Percentiles rank a stretch among this genome's conserved stretches.
These are phyloP conservation scores for Leptogaster cylindrica DNA, from an alignment of 2,888 invertebrate genomes.

Conservation along the genomic window DNA sequence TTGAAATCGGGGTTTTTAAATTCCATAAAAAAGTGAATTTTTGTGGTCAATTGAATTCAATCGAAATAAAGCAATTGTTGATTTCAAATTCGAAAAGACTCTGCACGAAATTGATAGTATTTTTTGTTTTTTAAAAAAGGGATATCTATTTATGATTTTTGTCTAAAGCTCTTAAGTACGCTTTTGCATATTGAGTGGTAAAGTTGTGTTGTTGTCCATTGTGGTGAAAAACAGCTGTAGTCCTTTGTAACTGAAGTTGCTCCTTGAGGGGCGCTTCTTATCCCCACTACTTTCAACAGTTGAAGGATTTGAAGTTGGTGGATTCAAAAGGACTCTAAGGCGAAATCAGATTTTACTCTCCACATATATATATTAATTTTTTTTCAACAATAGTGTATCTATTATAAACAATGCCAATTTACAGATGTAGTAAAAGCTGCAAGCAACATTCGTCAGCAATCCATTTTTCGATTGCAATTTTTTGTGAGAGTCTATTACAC, in stretches of 20 bases:
- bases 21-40: too few species aligned
- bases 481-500: slow-evolving; percentile 29
- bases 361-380: background rate
- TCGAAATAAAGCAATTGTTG: too few species aligned
- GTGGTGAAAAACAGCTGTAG: slow-evolving; percentile 24
- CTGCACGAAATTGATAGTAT: too few species aligned
- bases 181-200: slow-evolving; percentile 37
- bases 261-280: background rate
- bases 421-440: slow-evolving; percentile 1
- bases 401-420: slow-evolving; percentile 21
- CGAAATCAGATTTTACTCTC: background rate
- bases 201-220: slow-evolving; percentile 22
- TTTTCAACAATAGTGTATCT: background rate
- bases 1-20: too few species aligned
- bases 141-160: too few species aligned
- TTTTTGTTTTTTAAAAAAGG: too few species aligned
- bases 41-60: too few species aligned
- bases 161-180: slow-evolving; percentile 27
- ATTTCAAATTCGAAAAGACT: too few species aligned
- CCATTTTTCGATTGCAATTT: background rate
- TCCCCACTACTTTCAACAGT: background rate
- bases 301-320: slow-evolving; percentile 7
- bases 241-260: slow-evolving; percentile 26
- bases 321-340: background rate
- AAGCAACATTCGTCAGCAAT: too few species aligned